phyloP scores from a whole-genome alignment of 2,888 invertebrate species.

The Caradrina clavipalpis region DNA sequence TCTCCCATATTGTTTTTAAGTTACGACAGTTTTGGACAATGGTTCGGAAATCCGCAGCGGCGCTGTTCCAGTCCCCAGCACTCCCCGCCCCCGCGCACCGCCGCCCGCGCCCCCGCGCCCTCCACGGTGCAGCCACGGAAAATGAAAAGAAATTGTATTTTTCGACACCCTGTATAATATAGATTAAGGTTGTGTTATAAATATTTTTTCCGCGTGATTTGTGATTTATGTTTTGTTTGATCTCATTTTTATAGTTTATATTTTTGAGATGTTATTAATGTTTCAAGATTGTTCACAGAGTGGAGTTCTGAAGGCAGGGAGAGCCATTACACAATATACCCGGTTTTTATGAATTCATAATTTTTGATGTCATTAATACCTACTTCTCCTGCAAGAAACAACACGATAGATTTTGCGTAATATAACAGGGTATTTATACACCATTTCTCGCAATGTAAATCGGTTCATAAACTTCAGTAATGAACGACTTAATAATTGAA shows the following conservation, averaged over 20 bases:
- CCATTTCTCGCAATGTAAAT: slow-evolving; percentile 9
- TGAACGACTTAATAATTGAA: slow-evolving; percentile 45
- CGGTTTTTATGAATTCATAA: background rate
- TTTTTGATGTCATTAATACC: background rate
- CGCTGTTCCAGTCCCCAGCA: slow-evolving; percentile 41
- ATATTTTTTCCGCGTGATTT: slow-evolving; percentile 10
- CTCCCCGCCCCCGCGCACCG: background rate
- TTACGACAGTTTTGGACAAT: slow-evolving; percentile 85
- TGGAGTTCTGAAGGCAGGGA: background rate
- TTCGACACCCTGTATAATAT: slow-evolving; percentile 50
- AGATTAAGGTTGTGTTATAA: slow-evolving; percentile 9
- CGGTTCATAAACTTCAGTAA: slow-evolving; percentile 35
- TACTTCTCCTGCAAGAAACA: background rate
- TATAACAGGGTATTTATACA: background rate
- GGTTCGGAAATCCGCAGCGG: slow-evolving; percentile 76
- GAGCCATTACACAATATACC: background rate
- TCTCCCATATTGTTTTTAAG: slow-evolving; percentile 85
- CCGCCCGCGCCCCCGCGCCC: too few relatives aligned
- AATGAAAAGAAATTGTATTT: slow-evolving; percentile 61
- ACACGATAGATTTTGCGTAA: background rate
- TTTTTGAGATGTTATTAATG: background rate
- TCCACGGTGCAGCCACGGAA: slow-evolving; percentile 38
- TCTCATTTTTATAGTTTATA: background rate
- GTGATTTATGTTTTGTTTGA: background rate
- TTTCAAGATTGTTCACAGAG: background rate